Percentiles rank a stretch among this genome's conserved stretches.
Conservation (phyloP, 2,888 invertebrate species). For the Odontocerum albicorne region DNA sequence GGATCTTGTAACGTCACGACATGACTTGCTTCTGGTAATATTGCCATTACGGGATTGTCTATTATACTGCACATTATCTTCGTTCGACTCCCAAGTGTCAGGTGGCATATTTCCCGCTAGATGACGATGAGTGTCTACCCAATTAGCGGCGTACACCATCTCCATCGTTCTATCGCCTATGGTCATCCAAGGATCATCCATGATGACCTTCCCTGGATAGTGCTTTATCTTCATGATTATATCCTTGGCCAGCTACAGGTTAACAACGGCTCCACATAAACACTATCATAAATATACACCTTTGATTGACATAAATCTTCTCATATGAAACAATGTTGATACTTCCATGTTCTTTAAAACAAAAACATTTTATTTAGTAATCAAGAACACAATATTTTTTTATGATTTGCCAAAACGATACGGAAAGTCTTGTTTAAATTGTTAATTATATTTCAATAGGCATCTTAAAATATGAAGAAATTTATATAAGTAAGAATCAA, state of each 20-base stretch:
- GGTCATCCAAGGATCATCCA: slow-evolving; percentile 72
- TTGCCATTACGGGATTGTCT: slow-evolving; percentile 45
- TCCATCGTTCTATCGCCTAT: slow-evolving; percentile 71
- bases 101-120: slow-evolving; percentile 51
- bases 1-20: slow-evolving; percentile 51
- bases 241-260: background rate
- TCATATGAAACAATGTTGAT: too few species aligned
- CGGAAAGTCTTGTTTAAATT: too few species aligned
- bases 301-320: too few species aligned
- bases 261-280: background rate
- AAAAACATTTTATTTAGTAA: too few species aligned
- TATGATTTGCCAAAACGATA: too few species aligned
- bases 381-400: too few species aligned
- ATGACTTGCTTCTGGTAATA: slow-evolving; percentile 56
- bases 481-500: too few species aligned
- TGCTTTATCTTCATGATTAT: slow-evolving; percentile 76
- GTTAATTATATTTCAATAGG: too few species aligned
- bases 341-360: too few species aligned
- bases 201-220: slow-evolving; percentile 81
- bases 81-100: slow-evolving; percentile 40
- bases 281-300: too few species aligned
- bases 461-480: too few species aligned
- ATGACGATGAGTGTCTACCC: slow-evolving; percentile 71
- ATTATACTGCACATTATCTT: slow-evolving; percentile 36
- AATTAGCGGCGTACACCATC: slow-evolving; percentile 81